Conservation (phyloP, 2,113 vertebrate genomes). For the Lophius piscatorius region DNA sequence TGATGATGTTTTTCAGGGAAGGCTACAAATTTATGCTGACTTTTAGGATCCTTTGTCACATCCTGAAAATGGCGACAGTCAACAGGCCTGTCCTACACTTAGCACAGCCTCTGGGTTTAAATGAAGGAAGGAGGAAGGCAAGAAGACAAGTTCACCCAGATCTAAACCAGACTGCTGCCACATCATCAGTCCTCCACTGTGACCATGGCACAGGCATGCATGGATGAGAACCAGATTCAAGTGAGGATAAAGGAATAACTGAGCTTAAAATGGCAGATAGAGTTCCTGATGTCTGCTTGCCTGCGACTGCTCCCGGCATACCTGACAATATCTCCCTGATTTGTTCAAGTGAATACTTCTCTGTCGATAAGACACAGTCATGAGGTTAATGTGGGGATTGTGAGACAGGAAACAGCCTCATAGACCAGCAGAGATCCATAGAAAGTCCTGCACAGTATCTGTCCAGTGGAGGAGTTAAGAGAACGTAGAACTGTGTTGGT, state of each 20-base stretch:
- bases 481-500: conserved; percentile 6
- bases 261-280: conserved; percentile 16
- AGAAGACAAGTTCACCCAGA: conserved; percentile 16
- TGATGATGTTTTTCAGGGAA: too few relatives aligned
- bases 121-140: background rate
- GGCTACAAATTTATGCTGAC: too few relatives aligned
- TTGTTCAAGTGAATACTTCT: too few relatives aligned
- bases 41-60: too few relatives aligned
- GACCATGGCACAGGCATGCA: background rate
- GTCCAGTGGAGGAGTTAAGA: conserved; percentile 30
- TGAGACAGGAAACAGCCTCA: background rate
- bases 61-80: background rate
- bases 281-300: too few relatives aligned
- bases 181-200: conserved; percentile 1
- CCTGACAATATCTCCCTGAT: too few relatives aligned
- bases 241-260: conserved; percentile 13
- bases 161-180: conserved; percentile 16
- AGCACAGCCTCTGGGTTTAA: conserved; percentile 4
- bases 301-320: conserved; percentile 26
- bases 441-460: conserved; percentile 11
- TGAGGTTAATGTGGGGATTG: too few relatives aligned
- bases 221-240: conserved; percentile 7
- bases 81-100: background rate
- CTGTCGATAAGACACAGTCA: too few relatives aligned
- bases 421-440: background rate